Conservation (phyloP, 2,797 vertebrate species). For the Eidolon dupreanum region DNA sequence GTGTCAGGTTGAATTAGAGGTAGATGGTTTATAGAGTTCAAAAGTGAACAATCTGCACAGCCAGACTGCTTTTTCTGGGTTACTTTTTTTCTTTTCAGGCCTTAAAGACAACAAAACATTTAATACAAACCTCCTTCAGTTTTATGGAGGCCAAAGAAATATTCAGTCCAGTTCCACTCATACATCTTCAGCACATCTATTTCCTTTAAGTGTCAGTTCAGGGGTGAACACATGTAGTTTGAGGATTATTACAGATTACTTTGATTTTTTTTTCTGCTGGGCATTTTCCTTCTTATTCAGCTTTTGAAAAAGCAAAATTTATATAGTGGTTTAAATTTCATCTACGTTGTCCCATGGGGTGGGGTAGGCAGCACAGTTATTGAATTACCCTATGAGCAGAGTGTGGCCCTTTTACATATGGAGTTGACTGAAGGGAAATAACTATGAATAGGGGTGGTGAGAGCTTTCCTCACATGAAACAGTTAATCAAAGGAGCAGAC, state of each 20-base stretch:
- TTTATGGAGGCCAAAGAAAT: conserved; percentile 9
- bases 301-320: not conserved
- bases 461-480: not conserved
- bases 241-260: not conserved
- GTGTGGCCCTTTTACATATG: not conserved
- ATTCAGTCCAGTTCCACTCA: not conserved
- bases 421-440: not conserved
- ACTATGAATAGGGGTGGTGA: not conserved
- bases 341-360: not conserved
- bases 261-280: not conserved
- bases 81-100: not conserved
- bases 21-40: conserved; percentile 59
- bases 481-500: not conserved
- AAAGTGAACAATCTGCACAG: conserved; percentile 7
- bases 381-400: not conserved
- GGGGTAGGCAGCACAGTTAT: not conserved
- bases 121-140: not conserved
- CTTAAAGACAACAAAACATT: conserved; percentile 8
- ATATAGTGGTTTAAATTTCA: not conserved
- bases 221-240: not conserved
- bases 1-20: conserved; percentile 67
- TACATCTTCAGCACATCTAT: not conserved
- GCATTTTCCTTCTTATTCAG: not conserved
- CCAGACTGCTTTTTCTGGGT: not conserved
- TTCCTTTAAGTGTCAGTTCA: not conserved